Evolutionary conservation across 2,113 vertebrate species (phyloP), one percentile per base, ranked within the genome.

Genomic region (Chitala chitala): DNA sequence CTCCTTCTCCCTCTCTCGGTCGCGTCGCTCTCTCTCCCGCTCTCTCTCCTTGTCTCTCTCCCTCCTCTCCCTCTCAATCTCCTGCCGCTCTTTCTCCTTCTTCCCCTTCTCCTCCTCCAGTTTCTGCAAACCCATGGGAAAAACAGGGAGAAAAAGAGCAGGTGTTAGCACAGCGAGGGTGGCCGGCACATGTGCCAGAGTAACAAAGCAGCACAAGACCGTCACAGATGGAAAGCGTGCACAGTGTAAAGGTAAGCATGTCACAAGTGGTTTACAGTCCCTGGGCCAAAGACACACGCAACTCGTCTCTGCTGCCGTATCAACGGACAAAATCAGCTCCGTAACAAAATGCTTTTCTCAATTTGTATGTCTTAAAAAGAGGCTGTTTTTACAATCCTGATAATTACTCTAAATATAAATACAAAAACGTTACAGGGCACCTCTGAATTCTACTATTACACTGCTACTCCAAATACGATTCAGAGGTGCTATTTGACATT

Each of bases 71-170:
- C 89, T 95, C 88, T 96, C 96, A 81, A 95, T 89, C 89, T 96
- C 95, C 90, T 94, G 92, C 69, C 94, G 94, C 85, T 98, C 96
- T 90, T 98, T 96, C 84, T 98, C 96, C 82, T 95, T 91, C 92
- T 98, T 98, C 87, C 98, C 95, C 91, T 98, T 98, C 86, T 98
- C 96, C 90, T 98, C 96, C 89, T 98, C 96, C 89, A 98, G 92
- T 92, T 98, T 98, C 96, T 98, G 96, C 86, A 89, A 94, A 94
- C 91, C 92, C 94, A 93, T 86, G 91, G 90, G 90, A 84, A 92
- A 84, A 85, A 84, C 66, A 80, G 78, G 53, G 22, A 24, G 7
- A 64, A 38, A 58, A 12, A 38, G 50, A 68, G 58, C 2, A 4
- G 46, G 46, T 48, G 26, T 76, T 77, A 81, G 83, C 68, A 77